phyloP scores from a whole-genome alignment of 2,113 vertebrate species.

The Peromyscus leucopus region DNA sequence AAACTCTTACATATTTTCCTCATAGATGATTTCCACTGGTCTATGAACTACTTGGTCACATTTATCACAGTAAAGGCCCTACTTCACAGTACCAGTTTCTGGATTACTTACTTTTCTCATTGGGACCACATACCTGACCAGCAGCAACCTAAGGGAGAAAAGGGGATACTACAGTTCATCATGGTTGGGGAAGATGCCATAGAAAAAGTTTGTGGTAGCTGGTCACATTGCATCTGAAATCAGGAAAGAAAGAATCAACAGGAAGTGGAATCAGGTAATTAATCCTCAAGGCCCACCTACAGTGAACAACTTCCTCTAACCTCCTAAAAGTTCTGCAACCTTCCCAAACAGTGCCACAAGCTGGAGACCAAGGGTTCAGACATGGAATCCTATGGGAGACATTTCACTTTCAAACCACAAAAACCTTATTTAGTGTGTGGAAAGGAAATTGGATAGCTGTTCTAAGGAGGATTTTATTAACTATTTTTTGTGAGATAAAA shows the following conservation, averaged over 20 bases:
- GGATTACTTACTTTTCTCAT: background rate
- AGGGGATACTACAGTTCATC: background rate
- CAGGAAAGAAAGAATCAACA: background rate
- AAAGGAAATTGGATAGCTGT: background rate
- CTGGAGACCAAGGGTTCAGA: background rate
- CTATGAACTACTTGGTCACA: background rate
- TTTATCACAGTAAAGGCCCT: background rate
- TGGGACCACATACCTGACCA: background rate
- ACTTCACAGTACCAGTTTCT: background rate
- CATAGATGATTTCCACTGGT: background rate
- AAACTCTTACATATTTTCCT: background rate
- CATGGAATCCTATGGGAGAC: too few relatives aligned
- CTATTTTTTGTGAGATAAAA: background rate
- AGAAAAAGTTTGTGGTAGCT: background rate
- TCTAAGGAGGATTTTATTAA: conserved; percentile 28
- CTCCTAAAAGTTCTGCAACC: background rate
- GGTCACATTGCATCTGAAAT: background rate
- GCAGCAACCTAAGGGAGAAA: background rate
- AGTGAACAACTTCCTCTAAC: background rate
- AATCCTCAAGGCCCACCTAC: background rate
- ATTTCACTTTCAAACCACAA: background rate
- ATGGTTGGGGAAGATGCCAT: background rate
- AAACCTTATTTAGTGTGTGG: background rate
- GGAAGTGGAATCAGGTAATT: background rate
- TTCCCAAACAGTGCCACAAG: background rate